Conservation (phyloP, 2,113 vertebrate genomes). For the Python bivittatus region DNA sequence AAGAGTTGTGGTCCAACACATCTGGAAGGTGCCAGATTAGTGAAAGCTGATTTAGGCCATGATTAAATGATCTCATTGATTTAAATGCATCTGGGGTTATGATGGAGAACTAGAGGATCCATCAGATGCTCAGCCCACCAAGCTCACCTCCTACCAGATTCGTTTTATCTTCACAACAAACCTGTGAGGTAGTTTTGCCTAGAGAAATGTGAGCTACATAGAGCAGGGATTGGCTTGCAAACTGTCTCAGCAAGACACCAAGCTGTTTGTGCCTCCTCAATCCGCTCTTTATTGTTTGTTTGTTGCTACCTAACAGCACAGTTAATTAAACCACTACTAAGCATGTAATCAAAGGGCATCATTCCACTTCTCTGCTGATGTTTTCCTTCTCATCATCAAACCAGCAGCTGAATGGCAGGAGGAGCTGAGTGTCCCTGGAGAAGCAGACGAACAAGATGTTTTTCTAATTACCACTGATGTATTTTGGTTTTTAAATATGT, state of each 20-base stretch:
- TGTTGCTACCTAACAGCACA: not conserved
- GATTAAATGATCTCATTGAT: not conserved
- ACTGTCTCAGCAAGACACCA: not conserved
- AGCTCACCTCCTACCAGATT: not conserved
- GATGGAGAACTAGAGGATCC: not conserved
- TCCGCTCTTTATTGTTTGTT: not conserved
- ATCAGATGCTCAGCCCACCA: not conserved
- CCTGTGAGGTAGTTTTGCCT: not conserved
- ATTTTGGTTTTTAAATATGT: not conserved
- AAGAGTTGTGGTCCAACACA: not conserved
- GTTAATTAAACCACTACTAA: not conserved
- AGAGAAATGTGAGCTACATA: not conserved
- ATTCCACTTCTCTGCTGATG: not conserved
- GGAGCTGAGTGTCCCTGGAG: not conserved
- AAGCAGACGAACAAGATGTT: not conserved
- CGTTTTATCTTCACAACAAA: not conserved
- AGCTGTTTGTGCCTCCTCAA: not conserved
- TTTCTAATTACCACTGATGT: not conserved
- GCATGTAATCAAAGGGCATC: constrained; percentile 1
- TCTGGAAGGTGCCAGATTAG: not conserved
- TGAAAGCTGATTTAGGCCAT: not conserved
- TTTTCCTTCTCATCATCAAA: not conserved
- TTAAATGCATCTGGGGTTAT: not conserved
- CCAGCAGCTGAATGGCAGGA: not conserved
- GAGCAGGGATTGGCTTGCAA: not conserved